Evolutionary conservation across 2,797 vertebrate species (phyloP), one percentile per base, ranked within the genome.

Genomic region (Pipistrellus pygmaeus): DNA sequence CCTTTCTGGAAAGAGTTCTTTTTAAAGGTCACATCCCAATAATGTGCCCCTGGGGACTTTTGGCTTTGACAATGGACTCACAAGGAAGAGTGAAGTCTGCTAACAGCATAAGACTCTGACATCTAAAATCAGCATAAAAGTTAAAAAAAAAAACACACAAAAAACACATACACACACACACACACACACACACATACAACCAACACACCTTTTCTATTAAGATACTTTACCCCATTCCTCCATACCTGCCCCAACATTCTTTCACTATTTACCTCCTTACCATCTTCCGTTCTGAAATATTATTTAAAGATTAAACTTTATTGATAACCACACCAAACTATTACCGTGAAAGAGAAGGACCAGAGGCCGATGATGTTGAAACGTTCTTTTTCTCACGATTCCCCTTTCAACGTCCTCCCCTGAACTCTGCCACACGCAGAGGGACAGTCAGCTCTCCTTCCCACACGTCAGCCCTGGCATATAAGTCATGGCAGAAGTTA

Each of bases 21-120:
- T 96, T 88, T 77, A 97, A 95, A 93, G 90, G 92, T 95, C 95
- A 93, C 68, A 94, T 88, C 85, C 85, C 91, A 75, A 91, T 89
- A 86, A 83, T n/a, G 86, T 44, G 77, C 72, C 87, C 87, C 53
- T n/a, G 35, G 85, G 93, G 77, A 90, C 53, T 82, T 94, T 5
- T 69, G 94, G 80, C 93, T 92, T 69, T 80, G 60, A 86, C 13
- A 68, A 64, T 6, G 32, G 60, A 89, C 84, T 87, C 64, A n/a
- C 21, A 86, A 92, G 80, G 51, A 75, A 85, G 27, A 89, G 46
- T 55, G 53, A 95, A 73, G 57, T 76, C 25, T 60, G 57, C 64
- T 85, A 90, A 53, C 8, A 85, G 35, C 3, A n/a, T 55, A 78
- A 78, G 35, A 66, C 15, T 35, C 38, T 75, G 77, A 87, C 30